Conservation (phyloP, 1,140 invertebrate genomes). For the Neelides sp. region DNA sequence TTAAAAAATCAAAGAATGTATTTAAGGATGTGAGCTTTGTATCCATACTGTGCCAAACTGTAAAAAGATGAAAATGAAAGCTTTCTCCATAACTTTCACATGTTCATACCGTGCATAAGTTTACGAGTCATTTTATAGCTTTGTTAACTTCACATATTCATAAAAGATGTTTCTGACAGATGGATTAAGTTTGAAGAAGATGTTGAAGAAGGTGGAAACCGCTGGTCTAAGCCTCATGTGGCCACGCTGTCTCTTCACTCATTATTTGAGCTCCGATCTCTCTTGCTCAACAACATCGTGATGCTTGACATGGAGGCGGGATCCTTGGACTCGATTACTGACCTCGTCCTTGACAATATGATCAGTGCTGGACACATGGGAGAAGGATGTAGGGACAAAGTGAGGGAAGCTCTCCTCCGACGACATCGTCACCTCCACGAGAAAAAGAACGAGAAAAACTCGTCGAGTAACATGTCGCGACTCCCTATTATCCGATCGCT, state of each 20-base stretch:
- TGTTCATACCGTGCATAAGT: too few relatives aligned
- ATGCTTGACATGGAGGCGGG: conserved; percentile 81
- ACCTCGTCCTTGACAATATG: conserved; percentile 84
- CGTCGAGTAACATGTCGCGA: conserved; percentile 47
- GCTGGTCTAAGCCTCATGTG: conserved; percentile 90
- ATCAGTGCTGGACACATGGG: conserved; percentile 63
- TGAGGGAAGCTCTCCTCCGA: conserved; percentile 73
- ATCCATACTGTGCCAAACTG: too few relatives aligned
- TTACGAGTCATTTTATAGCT: neutral
- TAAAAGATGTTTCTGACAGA: conserved; percentile 41
- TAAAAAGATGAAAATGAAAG: too few relatives aligned
- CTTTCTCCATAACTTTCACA: too few relatives aligned
- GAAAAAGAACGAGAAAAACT: conserved; percentile 45
- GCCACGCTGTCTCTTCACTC: conserved; percentile 81
- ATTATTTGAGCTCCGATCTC: conserved; percentile 72
- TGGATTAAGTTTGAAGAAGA: conserved; percentile 95
- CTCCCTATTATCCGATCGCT: conserved; percentile 88
- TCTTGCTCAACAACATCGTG: conserved; percentile 76
- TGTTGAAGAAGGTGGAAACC: conserved; percentile 82
- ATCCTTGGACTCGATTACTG: conserved; percentile 72
- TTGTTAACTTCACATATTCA: too few relatives aligned
- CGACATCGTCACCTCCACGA: conserved; percentile 92
- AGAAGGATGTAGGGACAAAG: conserved; percentile 60
- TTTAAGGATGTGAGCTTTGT: too few relatives aligned
- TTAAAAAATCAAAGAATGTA: too few relatives aligned